Percentiles rank a stretch among this genome's conserved stretches.
Conservation (phyloP, 2,888 invertebrate genomes). For the Drosophila mercatorum region DNA sequence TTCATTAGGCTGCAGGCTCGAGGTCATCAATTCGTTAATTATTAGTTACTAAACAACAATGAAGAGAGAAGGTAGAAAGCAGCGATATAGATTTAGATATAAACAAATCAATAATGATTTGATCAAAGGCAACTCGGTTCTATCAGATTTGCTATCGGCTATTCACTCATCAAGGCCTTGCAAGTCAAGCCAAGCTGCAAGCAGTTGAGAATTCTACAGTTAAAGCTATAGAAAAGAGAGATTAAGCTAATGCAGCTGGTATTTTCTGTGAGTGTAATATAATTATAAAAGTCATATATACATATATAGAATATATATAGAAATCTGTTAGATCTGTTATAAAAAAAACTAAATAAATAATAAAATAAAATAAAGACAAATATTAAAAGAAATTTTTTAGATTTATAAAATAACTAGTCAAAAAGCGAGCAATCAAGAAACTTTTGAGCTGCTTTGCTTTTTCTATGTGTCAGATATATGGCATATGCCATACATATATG, state of each 20-base stretch:
- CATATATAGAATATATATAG: too few species aligned
- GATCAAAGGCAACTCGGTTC: neutral
- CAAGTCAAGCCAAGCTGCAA: neutral
- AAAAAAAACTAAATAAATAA: too few species aligned
- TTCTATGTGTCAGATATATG: neutral
- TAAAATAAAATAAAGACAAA: too few species aligned
- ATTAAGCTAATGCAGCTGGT: neutral
- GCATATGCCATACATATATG: neutral
- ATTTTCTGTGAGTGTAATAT: neutral
- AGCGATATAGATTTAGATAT: neutral
- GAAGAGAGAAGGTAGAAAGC: neutral
- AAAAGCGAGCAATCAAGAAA: too few species aligned
- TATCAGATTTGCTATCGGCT: too few species aligned
- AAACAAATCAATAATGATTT: too few species aligned
- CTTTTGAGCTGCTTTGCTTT: too few species aligned
- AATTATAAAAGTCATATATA: neutral
- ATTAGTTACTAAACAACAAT: neutral
- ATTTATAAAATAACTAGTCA: too few species aligned
- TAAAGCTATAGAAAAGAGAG: neutral
- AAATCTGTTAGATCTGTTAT: too few species aligned
- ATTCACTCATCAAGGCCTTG: too few species aligned
- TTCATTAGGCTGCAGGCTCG: neutral
- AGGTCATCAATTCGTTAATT: constrained; percentile 3
- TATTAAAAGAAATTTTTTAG: too few species aligned
- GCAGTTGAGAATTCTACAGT: neutral